A percentile compares a stretch with the other conserved stretches of the same genome.
These are phyloP conservation scores for Siniperca knerii DNA, from an alignment of 2,113 vertebrate species.

Conservation along the genomic window DNA sequence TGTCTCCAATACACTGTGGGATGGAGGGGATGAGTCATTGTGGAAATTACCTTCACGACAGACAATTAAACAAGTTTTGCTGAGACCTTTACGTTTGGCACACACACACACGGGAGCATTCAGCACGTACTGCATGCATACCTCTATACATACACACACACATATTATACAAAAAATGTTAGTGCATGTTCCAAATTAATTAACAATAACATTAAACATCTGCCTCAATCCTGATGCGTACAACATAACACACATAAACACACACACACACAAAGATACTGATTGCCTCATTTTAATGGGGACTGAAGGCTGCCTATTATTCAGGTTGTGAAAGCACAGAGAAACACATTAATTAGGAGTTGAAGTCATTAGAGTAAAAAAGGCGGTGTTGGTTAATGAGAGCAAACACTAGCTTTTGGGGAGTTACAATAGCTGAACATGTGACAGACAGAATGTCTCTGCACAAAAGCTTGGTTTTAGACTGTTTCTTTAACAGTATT, in stretches of 20 bases:
- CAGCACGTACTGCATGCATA: neutral
- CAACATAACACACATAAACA: conserved; percentile 3
- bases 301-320: conserved; percentile 32
- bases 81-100: conserved; percentile 25
- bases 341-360: conserved; percentile 26
- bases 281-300: conserved; percentile 49
- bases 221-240: neutral
- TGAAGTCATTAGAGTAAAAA: conserved; percentile 25
- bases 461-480: neutral
- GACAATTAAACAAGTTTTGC: conserved; percentile 48
- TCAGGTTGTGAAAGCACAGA: conserved; percentile 32
- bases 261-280: neutral
- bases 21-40: conserved; percentile 65
- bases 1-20: conserved; percentile 31
- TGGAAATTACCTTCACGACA: conserved; percentile 51
- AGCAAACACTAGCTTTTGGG: conserved; percentile 4
- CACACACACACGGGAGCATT: neutral
- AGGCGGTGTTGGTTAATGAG: conserved; percentile 21
- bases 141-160: neutral
- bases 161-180: neutral
- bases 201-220: conserved; percentile 11
- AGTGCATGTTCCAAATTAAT: neutral
- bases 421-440: neutral
- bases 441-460: neutral
- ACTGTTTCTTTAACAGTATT: neutral